Evolutionary conservation across 2,113 vertebrate species (phyloP).

Genomic region (Petromus typicus): DNA sequence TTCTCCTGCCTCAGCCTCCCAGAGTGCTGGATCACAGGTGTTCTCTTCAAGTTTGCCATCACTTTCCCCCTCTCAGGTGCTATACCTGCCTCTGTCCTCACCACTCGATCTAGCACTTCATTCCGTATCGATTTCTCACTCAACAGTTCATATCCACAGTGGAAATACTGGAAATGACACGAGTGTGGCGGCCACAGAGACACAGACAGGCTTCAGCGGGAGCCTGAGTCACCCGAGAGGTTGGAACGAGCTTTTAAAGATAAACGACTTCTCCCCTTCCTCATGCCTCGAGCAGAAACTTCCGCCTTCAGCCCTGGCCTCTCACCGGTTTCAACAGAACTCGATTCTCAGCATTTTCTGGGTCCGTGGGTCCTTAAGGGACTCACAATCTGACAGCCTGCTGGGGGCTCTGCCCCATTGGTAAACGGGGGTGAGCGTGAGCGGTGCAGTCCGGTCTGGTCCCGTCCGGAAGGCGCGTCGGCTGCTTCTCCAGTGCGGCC

Average conservation of each 20-base stretch:
- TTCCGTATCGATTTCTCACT: background rate
- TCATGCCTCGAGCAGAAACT: background rate
- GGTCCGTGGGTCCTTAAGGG: background rate
- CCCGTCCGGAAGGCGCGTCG: background rate
- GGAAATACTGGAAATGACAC: background rate
- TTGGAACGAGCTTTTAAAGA: background rate
- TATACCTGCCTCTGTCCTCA: background rate
- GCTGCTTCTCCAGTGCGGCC: background rate
- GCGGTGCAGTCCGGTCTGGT: background rate
- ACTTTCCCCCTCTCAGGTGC: background rate
- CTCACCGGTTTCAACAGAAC: background rate
- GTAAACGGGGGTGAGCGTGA: background rate
- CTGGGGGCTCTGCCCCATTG: background rate
- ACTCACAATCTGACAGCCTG: background rate
- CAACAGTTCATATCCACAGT: background rate
- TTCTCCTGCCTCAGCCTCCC: background rate
- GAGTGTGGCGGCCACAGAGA: background rate
- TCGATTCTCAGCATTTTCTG: background rate
- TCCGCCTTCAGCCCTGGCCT: background rate
- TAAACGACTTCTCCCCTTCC: background rate
- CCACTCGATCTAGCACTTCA: too few relatives aligned
- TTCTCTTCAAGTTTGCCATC: accelerated
- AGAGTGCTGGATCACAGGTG: background rate
- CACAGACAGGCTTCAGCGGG: accelerated
- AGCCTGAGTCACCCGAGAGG: background rate